Evolutionary conservation across 2,797 vertebrate genomes (phyloP).

Genomic region (Urophycis tenuis): DNA sequence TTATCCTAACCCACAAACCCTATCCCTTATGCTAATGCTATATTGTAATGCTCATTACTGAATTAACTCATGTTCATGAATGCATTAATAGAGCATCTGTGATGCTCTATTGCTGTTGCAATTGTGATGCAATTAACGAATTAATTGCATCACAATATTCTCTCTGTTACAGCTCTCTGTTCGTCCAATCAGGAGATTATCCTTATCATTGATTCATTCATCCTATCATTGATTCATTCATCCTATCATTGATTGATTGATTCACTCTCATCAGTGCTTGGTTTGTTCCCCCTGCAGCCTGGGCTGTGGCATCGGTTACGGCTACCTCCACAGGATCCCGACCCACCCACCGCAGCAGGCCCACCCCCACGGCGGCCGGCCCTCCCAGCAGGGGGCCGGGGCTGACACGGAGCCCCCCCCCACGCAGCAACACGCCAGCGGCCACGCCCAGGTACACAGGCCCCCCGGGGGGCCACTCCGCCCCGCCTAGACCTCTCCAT

Average conservation of each 20-base stretch:
- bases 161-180: too few relatives aligned
- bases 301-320: slow-evolving; percentile 92
- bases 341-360: slow-evolving; percentile 51
- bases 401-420: not conserved
- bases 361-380: slow-evolving; percentile 32
- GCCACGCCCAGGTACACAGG: slow-evolving; percentile 64
- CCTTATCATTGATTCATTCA: too few relatives aligned
- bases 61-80: too few relatives aligned
- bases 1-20: too few relatives aligned
- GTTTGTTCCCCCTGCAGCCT: slow-evolving; percentile 34
- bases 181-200: not conserved
- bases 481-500: not conserved
- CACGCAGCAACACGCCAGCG: slow-evolving; percentile 44
- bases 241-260: too few relatives aligned
- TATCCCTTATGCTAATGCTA: too few relatives aligned
- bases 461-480: not conserved
- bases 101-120: too few relatives aligned
- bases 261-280: too few relatives aligned
- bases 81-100: not conserved
- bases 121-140: too few relatives aligned
- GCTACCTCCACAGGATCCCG: slow-evolving; percentile 92
- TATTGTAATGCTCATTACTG: too few relatives aligned
- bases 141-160: not conserved
- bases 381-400: slow-evolving; percentile 1
- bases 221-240: too few relatives aligned